These are phyloP conservation scores for Sebastes schlegelii DNA, from an alignment of 2,113 vertebrate species.

Conservation along the genomic window DNA sequence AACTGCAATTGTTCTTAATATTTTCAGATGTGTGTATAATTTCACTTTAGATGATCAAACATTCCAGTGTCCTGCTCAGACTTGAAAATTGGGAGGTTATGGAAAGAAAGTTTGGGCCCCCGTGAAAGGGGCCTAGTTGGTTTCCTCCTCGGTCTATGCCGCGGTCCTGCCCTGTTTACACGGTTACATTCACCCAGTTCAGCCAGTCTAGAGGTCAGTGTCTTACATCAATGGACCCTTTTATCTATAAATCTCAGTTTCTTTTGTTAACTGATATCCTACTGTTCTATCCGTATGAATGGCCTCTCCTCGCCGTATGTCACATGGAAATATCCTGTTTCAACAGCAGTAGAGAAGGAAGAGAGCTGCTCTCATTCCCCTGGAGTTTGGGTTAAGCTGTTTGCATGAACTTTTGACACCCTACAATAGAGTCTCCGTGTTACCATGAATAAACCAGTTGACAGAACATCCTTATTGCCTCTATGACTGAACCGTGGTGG, in stretches of 20 bases:
- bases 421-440: conserved; percentile 19
- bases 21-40: neutral
- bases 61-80: neutral
- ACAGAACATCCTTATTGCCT: conserved; percentile 24
- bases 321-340: conserved; percentile 20
- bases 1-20: neutral
- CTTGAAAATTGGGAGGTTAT: neutral
- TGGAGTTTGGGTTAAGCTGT: conserved; percentile 35
- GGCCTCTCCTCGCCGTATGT: neutral
- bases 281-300: neutral
- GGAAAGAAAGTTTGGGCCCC: neutral
- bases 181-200: neutral
- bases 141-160: neutral
- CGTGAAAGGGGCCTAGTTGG: neutral
- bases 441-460: conserved; percentile 39
- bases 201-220: neutral
- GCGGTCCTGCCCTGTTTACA: neutral
- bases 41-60: neutral
- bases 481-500: neutral
- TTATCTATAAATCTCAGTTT: neutral
- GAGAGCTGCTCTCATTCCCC: neutral
- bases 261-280: neutral
- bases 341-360: neutral
- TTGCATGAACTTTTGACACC: conserved; percentile 28
- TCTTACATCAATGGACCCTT: neutral